Evolutionary conservation across 1,140 invertebrate genomes (phyloP), one percentile per base, ranked within the genome.

Genomic region (Drosophila pallidifrons): DNA sequence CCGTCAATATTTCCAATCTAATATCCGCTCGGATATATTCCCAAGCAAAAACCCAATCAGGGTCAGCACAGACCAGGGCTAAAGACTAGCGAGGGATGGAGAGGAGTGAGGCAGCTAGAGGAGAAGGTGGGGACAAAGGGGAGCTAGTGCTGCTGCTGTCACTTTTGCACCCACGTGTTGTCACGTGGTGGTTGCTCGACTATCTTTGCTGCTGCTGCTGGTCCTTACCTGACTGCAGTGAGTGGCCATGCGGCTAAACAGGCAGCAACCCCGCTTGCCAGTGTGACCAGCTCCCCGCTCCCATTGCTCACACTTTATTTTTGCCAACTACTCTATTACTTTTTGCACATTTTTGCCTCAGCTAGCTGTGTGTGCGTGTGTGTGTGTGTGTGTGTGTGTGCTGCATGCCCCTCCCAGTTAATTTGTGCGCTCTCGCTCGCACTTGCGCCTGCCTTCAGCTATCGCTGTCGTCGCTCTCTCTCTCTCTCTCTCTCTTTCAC

Each of bases 351-450:
- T 74, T 77, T 77, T 83, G 69, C 63, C 51, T 15, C 25, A 43
- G 16, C 32, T 25, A 4, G 20, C 20, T 25, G 20, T 25, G 20
- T 16, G 16, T 16, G 16, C 16, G 16, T 58, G 3, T 47, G 6
- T 16, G 28, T 45, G 7, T 52, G 32, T 61, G 47, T 79, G 45
- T 68, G 45, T 74, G 58, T 67, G 45, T 71, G 30, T 70, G 10
- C 51, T 28, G 49, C 46, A 83, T 61, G 83, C 85, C 83, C 83
- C 83, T 88, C 83, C 83, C 83, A 88, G 80, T 87, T 87, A 87
- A 87, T 87, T 87, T 87, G 11, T 16, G 54, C 57, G 13, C 54
- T 60, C 60, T 65, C 35, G 35, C 63, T 68, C 45, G 28, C n/a
- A 11, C 57, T 61, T 5, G n/a, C 5, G 20, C 16, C 25, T 13